These are phyloP conservation scores for Diorhabda elongata DNA, from an alignment of 1,140 invertebrate species.

Conservation along the genomic window DNA sequence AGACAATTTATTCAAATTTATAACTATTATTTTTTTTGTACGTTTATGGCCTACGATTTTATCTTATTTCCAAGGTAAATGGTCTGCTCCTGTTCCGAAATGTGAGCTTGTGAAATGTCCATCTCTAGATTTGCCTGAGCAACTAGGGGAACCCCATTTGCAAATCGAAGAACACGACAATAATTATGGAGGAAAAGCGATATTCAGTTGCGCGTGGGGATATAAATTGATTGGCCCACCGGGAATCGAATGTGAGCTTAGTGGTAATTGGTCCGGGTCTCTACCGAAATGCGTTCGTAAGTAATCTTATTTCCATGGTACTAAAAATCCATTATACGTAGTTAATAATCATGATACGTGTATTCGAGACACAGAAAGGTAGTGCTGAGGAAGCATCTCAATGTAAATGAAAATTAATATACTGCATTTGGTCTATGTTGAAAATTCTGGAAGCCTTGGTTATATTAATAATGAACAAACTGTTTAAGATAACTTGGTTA, in stretches of 20 bases:
- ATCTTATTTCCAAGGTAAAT: constrained; percentile 56
- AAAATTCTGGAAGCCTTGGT: no score
- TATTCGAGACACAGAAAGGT: no score
- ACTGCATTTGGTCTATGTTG: no score
- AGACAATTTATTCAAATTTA: no score
- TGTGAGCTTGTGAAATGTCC: constrained; percentile 74
- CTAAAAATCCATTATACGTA: no score
- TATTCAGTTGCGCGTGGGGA: constrained; percentile 79
- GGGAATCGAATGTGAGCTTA: constrained; percentile 69
- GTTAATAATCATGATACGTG: no score
- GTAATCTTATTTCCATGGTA: constrained; percentile 23
- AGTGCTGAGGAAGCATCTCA: no score
- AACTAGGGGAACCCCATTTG: constrained; percentile 52
- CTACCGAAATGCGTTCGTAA: constrained; percentile 70
- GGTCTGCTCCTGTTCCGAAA: constrained; percentile 67
- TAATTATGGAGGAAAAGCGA: constrained; percentile 62
- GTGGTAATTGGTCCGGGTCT: constrained; percentile 73
- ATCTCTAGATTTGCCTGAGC: constrained; percentile 52
- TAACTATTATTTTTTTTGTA: no score
- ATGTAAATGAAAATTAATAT: no score
- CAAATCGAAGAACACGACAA: constrained; percentile 60
- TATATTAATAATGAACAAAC: no score
- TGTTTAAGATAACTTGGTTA: no score
- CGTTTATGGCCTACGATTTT: no score
- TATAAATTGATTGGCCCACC: constrained; percentile 68